These are phyloP conservation scores for Scolopax bukidnonensis DNA, from an alignment of 2,797 vertebrate genomes.

Conservation along the genomic window DNA sequence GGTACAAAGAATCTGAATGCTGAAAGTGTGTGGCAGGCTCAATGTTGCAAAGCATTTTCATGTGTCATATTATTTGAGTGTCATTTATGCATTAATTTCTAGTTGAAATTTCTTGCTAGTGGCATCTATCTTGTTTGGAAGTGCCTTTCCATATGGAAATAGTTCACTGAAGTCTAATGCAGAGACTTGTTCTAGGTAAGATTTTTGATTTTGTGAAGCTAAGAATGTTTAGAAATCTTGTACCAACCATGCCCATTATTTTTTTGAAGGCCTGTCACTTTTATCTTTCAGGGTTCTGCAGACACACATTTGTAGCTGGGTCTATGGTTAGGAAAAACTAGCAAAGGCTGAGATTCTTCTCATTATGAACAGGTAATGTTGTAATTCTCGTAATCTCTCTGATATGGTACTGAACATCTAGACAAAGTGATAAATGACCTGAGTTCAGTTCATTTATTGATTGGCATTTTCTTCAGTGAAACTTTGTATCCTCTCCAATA, in stretches of 20 bases:
- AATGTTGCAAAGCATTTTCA: neutral
- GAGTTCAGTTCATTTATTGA: neutral
- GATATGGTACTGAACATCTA: neutral
- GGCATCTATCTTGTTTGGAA: neutral
- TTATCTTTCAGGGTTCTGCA: neutral
- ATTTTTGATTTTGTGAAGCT: neutral
- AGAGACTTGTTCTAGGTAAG: neutral
- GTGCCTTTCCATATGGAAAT: neutral
- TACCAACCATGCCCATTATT: neutral
- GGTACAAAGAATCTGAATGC: neutral
- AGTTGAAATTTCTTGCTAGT: neutral
- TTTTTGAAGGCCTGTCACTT: neutral
- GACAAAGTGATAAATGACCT: neutral
- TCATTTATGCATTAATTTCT: neutral
- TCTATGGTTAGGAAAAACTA: neutral
- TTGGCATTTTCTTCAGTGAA: neutral
- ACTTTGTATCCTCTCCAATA: neutral
- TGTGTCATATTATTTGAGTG: neutral
- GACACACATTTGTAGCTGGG: neutral
- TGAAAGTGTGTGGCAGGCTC: neutral
- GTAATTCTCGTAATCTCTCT: neutral
- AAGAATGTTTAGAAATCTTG: neutral
- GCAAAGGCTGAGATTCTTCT: neutral
- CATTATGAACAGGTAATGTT: neutral
- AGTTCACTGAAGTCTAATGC: neutral